phyloP scores from a whole-genome alignment of 2,797 vertebrate species.

The Ctenopoma multispine region DNA sequence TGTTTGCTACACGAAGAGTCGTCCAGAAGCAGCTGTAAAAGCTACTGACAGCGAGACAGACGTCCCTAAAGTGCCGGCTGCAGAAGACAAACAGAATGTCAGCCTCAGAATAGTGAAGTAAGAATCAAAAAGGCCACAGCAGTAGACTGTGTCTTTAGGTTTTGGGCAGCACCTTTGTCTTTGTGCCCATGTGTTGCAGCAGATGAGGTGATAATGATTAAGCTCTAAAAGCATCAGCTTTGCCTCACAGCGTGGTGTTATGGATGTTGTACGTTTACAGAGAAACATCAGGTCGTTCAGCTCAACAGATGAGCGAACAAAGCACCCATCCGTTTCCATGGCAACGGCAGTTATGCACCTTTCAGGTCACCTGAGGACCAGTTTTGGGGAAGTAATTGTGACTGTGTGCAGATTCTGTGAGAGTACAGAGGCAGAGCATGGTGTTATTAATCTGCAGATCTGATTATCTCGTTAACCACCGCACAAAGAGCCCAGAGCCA shows the following conservation, averaged over 20 bases:
- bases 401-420: conserved; percentile 14
- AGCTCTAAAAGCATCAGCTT: too few species aligned
- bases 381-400: conserved; percentile 2
- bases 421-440: conserved; percentile 19
- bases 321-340: not conserved
- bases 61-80: not conserved
- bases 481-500: conserved; percentile 30
- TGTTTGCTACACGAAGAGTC: not conserved
- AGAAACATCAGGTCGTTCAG: not conserved
- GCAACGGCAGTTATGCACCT: not conserved
- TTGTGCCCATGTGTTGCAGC: too few species aligned
- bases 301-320: not conserved
- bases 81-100: not conserved
- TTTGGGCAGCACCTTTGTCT: too few species aligned
- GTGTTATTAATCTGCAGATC: conserved; percentile 54
- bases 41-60: not conserved
- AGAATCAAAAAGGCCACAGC: too few species aligned
- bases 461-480: conserved; percentile 61
- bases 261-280: not conserved
- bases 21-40: not conserved
- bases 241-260: too few species aligned
- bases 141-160: too few species aligned
- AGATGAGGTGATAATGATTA: too few species aligned
- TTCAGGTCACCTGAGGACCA: conserved; percentile 2
- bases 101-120: too few species aligned